Percentiles rank a stretch among this genome's conserved stretches.
phyloP scores from a whole-genome alignment of 2,797 vertebrate species.

The Arvicola amphibius region DNA sequence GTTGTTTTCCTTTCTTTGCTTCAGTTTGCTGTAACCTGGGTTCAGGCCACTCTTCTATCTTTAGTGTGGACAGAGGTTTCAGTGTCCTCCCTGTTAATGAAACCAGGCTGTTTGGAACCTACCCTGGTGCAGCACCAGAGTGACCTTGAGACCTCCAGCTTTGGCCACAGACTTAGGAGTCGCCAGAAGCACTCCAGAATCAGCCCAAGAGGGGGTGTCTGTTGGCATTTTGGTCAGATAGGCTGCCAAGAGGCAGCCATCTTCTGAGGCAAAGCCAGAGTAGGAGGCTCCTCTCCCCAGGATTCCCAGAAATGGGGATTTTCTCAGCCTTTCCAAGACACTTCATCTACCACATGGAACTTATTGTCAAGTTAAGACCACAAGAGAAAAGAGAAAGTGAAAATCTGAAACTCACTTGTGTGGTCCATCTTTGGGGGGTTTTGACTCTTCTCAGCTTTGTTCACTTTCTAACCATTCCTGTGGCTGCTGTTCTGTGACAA shows the following conservation, averaged over 20 bases:
- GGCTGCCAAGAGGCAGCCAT: neutral
- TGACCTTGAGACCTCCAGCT: neutral
- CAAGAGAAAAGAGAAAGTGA: neutral
- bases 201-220: neutral
- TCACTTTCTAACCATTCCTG: neutral
- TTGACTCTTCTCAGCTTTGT: neutral
- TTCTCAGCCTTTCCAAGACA: neutral
- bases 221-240: neutral
- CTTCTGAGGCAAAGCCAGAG: neutral
- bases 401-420: neutral
- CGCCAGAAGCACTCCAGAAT: neutral
- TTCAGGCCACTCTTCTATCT: constrained; percentile 9
- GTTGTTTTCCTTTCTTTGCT: neutral
- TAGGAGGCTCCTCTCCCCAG: neutral
- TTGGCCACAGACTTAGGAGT: neutral
- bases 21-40: neutral
- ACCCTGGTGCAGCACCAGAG: neutral
- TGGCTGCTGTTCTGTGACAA: neutral
- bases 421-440: neutral
- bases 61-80: neutral
- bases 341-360: neutral
- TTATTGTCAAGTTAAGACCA: neutral
- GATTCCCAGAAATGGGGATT: neutral
- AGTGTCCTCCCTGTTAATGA: neutral
- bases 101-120: neutral